Base-by-base conservation (phyloP, 2,113 vertebrate species). In the Oryzias woworae region DNA sequence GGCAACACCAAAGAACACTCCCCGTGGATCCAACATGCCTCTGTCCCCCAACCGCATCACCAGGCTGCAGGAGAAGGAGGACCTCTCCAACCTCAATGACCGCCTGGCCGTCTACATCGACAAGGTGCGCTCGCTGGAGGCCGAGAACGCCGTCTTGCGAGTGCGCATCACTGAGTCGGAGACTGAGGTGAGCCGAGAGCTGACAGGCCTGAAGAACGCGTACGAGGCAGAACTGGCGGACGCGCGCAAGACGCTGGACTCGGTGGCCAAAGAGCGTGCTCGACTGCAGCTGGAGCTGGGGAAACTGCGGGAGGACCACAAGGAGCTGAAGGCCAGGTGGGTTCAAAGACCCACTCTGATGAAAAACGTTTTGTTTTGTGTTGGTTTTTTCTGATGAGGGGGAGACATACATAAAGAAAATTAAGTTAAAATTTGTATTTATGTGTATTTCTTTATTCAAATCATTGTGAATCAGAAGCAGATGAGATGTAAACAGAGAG, bases 131-230 rank as follows among this genome's bases (percentile, higher is more conserved):
- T 97, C 92, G 0, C 87, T 98, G 91, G 96, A 99, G 93, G 66
- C 80, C 0, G 97, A 99, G 90, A 99, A 98, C 1, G 94, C 96
- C 0, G 94, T 95, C 2, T 88, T 99, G 73, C 89, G 96, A 3
- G 84, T 98, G 58, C 95, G 96, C 73, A 97, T 99, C 93, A 96
- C 96, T 0, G 97, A 99, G 85, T 97, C 96, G 0, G 97, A 99
- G 90, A 94, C 96, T 36, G 96, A 96, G 89, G 91, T 97, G 78
- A 97, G 90, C 86, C 92, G 97, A 0, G 96, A 98, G 90, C 92
- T 98, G 72, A 91, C 93, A 0, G 95, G 96, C 77, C 93, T 99
- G 88, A 98, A 99, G 89, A 88, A 91, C 3, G 95, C 95, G 46
- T 99, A 98, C 2, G 96, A 99, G 91, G 84, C 92, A 0, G 97